A percentile compares a stretch with the other conserved stretches of the same genome.
phyloP scores from a whole-genome alignment of 2,888 invertebrate genomes.

The Rhorus exstirpatorius region DNA sequence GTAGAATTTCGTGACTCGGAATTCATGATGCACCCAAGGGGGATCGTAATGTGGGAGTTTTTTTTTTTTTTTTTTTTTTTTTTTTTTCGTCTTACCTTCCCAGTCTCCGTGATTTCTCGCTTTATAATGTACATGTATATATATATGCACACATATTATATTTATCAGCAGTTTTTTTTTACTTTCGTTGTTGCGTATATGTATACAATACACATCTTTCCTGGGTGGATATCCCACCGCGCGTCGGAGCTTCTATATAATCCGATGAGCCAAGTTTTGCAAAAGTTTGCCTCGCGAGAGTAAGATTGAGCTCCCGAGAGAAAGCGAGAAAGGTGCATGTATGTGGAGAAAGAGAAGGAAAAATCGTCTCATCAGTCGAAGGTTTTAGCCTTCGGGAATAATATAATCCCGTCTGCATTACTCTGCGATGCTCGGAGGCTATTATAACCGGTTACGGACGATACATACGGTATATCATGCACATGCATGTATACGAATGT shows the following conservation, averaged over 20 bases:
- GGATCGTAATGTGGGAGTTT: conserved; percentile 50
- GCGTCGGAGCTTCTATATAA: conserved; percentile 1
- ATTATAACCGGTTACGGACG: conserved; percentile 65
- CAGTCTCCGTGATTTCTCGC: conserved; percentile 37
- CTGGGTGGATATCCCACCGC: conserved; percentile 3
- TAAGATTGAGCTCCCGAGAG: conserved; percentile 6
- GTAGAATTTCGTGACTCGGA: conserved; percentile 66
- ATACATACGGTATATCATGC: not conserved
- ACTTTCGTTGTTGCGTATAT: conserved; percentile 3
- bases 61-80: conserved; percentile 8
- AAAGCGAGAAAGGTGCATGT: not conserved
- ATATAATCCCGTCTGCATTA: conserved; percentile 65
- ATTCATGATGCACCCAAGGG: conserved; percentile 65
- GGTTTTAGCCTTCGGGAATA: conserved; percentile 65
- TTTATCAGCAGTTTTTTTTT: not conserved
- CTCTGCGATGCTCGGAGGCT: conserved; percentile 57
- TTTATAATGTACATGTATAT: conserved; percentile 19
- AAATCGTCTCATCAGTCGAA: conserved; percentile 62
- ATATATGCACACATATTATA: conserved; percentile 1
- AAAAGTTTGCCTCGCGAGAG: conserved; percentile 12
- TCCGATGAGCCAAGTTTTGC: conserved; percentile 30
- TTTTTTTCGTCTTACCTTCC: conserved; percentile 32
- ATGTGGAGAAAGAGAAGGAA: conserved; percentile 19
- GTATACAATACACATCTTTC: not conserved
- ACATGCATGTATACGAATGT: not conserved